phyloP scores from a whole-genome alignment of 2,888 invertebrate species.

The Mycalesis mineus region DNA sequence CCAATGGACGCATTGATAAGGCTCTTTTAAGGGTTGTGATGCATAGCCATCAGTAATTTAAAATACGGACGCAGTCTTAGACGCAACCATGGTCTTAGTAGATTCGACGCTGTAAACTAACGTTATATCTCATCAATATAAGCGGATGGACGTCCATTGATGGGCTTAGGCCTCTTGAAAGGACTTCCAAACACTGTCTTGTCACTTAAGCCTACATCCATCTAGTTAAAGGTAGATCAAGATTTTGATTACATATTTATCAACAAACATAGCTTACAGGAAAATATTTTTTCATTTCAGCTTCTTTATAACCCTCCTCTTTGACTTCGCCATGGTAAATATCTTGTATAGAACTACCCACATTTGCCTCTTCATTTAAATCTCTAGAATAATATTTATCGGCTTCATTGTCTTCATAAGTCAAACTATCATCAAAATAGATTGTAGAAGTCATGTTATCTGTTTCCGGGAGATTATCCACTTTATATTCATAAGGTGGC shows the following conservation, averaged over 20 bases:
- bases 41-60: too few relatives aligned
- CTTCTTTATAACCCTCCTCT: slow-evolving; percentile 41
- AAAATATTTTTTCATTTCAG: slow-evolving; percentile 57
- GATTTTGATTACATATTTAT: slow-evolving; percentile 24
- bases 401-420: slow-evolving; percentile 42
- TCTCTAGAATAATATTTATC: slow-evolving; percentile 46
- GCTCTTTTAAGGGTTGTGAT: too few relatives aligned
- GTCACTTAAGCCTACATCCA: too few relatives aligned
- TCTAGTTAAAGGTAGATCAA: too few relatives aligned
- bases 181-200: too few relatives aligned
- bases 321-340: slow-evolving; percentile 31
- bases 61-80: too few relatives aligned
- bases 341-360: slow-evolving; percentile 38
- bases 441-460: slow-evolving; percentile 46
- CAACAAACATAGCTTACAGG: slow-evolving; percentile 59
- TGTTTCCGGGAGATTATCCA: slow-evolving; percentile 37
- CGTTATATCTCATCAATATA: too few relatives aligned
- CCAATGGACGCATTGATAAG: too few relatives aligned
- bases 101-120: too few relatives aligned
- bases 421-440: slow-evolving; percentile 59
- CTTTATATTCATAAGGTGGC: slow-evolving; percentile 46
- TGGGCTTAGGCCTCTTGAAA: too few relatives aligned
- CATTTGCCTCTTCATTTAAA: slow-evolving; percentile 40
- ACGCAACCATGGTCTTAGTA: too few relatives aligned
- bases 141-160: too few relatives aligned